These are phyloP conservation scores for Adelosebastes latens DNA, from an alignment of 2,797 vertebrate genomes.

Conservation along the genomic window DNA sequence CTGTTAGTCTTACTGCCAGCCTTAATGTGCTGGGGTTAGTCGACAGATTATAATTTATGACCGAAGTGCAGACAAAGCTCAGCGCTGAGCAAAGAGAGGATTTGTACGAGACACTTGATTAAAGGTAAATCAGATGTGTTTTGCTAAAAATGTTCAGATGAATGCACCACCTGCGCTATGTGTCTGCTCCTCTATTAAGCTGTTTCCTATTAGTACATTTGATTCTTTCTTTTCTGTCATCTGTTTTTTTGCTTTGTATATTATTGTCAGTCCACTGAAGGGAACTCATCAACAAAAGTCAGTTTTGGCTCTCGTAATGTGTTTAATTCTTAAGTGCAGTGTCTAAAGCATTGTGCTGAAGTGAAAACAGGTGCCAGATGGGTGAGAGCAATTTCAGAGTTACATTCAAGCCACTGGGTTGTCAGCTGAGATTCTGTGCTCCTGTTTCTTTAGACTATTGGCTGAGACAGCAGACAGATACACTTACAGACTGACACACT, in stretches of 20 bases:
- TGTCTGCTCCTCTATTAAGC: neutral
- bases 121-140: constrained; percentile 7
- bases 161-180: neutral
- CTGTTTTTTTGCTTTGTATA: neutral
- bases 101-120: neutral
- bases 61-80: neutral
- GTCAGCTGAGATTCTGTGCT: constrained; percentile 25
- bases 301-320: neutral
- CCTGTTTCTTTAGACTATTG: neutral
- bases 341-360: neutral
- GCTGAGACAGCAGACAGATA: constrained; percentile 26
- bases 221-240: neutral
- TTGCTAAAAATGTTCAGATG: neutral
- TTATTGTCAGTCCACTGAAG: neutral
- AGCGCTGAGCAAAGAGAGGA: neutral
- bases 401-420: constrained; percentile 15
- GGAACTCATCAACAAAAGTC: neutral
- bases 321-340: neutral
- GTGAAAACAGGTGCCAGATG: constrained; percentile 35
- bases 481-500: neutral
- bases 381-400: constrained; percentile 28
- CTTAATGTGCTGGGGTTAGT: neutral
- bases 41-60: constrained; percentile 4
- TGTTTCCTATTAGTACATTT: neutral
- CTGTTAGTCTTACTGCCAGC: neutral